These are phyloP conservation scores for Nesoenas mayeri DNA, from an alignment of 2,113 vertebrate genomes.

Conservation along the genomic window DNA sequence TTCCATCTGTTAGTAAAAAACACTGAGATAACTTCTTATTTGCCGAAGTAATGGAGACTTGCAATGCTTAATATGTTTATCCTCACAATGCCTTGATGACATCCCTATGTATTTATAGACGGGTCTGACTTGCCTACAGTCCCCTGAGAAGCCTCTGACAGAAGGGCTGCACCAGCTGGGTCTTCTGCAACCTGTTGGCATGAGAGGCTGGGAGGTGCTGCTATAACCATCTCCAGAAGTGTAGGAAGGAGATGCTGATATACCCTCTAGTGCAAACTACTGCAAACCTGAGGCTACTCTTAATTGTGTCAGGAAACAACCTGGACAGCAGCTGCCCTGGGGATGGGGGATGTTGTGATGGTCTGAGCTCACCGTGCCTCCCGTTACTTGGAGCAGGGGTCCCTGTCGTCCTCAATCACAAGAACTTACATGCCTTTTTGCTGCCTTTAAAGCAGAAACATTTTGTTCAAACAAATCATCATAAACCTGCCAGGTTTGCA, in stretches of 20 bases:
- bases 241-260: not conserved
- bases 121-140: not conserved
- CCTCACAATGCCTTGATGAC: not conserved
- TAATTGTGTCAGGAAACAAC: not conserved
- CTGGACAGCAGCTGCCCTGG: not conserved
- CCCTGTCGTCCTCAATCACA: not conserved
- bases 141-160: not conserved
- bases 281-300: not conserved
- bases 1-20: not conserved
- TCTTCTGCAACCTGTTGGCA: not conserved
- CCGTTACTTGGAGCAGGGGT: not conserved
- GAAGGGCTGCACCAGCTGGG: not conserved
- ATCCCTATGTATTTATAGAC: not conserved
- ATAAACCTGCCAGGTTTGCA: not conserved
- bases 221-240: not conserved
- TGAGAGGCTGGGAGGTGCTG: not conserved
- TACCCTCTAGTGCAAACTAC: not conserved
- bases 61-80: not conserved
- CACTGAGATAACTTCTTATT: not conserved
- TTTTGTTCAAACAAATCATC: not conserved
- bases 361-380: not conserved
- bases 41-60: not conserved
- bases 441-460: not conserved
- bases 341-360: not conserved
- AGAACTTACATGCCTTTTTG: not conserved